Evolutionary conservation across 1,140 invertebrate species (phyloP), one percentile per base, ranked within the genome.

Genomic region (Oreohelix idahoensis): DNA sequence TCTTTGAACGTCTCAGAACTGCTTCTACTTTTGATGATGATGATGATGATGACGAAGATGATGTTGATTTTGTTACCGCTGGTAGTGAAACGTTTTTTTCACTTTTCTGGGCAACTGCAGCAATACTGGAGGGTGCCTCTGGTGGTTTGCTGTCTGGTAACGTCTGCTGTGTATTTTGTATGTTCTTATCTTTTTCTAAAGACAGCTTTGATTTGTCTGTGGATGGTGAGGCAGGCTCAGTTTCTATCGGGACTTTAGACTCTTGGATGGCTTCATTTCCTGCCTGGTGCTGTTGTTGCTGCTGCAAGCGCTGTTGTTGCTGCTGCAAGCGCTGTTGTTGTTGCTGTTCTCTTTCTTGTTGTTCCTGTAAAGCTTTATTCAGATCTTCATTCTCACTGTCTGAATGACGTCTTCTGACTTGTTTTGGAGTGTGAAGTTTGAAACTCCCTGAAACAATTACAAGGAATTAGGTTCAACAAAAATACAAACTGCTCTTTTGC

Each of bases 371-470:
- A 38, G 86, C 83, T 86, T 87, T 88, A 32, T 86, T 84, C 35
- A 89, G 80, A 29, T 92, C 90, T 78, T 92, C 90, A 76, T 89
- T 89, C 42, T 91, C 90, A 79, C 89, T 89, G 71, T 90, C 90
- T 17, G 91, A 92, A 86, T 91, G 92, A 76, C 88, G 84, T 66
- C 88, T 83, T 77, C 88, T 84, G 81, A 91, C 84, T 58, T 88
- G 87, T 80, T 90, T 91, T 71, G 87, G 90, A 17, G 89, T 89
- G 83, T 89, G 89, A n/a, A 86, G 79, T 78, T 90, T 92, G 85
- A 86, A 87, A 84, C 90, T 90, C 26, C 88, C 86, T 87, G 89
- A 15, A 63, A 58, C 20, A 58, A 58, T 23, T 15, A 49, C 39
- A 42, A 32, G 29, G 5, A 58, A 58, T 58, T 23, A 23, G 5